Evolutionary conservation across 2,113 vertebrate species (phyloP).

Genomic region (Microcebus murinus): DNA sequence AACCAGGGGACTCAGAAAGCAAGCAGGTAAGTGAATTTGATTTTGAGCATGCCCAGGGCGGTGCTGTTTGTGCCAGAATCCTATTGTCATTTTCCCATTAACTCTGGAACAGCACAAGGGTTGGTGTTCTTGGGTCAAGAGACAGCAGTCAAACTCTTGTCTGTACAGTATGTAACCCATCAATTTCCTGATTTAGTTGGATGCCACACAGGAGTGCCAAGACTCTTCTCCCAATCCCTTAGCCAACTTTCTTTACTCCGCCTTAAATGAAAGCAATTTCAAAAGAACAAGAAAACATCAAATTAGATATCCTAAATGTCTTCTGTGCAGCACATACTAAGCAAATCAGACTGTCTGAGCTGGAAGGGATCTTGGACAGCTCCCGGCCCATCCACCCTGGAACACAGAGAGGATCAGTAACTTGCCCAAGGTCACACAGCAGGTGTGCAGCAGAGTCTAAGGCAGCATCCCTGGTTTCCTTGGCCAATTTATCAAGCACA

Average conservation of each 20-base stretch:
- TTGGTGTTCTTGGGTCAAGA: not conserved
- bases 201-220: not conserved
- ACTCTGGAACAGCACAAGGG: not conserved
- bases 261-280: slow-evolving; percentile 37
- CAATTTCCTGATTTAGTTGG: not conserved
- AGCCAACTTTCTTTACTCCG: slow-evolving; percentile 54
- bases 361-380: not conserved
- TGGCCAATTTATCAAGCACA: not conserved
- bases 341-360: not conserved
- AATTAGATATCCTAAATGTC: not conserved
- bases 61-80: not conserved
- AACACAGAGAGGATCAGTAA: not conserved
- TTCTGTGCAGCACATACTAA: not conserved
- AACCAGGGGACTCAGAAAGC: slow-evolving; percentile 46
- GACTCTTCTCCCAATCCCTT: not conserved
- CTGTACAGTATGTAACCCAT: not conserved
- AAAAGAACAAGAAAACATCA: slow-evolving; percentile 40
- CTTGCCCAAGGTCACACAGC: slow-evolving; percentile 48
- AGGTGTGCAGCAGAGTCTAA: not conserved
- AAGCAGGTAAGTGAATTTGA: slow-evolving; percentile 47
- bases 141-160: not conserved
- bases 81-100: not conserved
- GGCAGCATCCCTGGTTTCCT: not conserved
- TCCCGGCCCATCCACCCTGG: not conserved
- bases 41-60: slow-evolving; percentile 5